Conservation (phyloP, 2,888 invertebrate species). For the Caenorhabditis parvicauda region DNA sequence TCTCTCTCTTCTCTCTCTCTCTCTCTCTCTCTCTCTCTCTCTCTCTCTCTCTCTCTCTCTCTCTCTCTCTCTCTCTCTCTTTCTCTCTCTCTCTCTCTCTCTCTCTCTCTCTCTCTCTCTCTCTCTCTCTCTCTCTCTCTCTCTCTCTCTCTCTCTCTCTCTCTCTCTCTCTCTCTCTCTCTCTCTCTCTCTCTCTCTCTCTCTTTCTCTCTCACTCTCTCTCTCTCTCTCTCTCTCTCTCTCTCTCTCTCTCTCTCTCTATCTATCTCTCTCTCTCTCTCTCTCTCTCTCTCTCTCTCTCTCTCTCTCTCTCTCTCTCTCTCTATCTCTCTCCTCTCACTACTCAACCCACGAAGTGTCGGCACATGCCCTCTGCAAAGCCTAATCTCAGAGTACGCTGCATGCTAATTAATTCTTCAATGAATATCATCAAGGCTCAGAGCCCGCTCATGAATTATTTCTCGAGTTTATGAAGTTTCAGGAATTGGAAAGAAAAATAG, state of each 20-base stretch:
- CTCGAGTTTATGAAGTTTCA: too few species aligned
- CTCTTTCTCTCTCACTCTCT: neutral
- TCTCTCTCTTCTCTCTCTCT: neutral
- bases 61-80: neutral
- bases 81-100: constrained; percentile 1
- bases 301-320: neutral
- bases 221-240: neutral
- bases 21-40: neutral
- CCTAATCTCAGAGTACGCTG: too few species aligned
- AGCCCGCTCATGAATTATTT: too few species aligned
- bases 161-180: constrained; percentile 1
- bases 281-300: neutral
- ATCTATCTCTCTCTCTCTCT: constrained; percentile 15
- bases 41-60: neutral
- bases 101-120: constrained; percentile 2
- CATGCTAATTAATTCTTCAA: too few species aligned
- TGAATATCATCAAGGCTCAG: too few species aligned
- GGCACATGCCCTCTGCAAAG: too few species aligned
- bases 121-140: constrained; percentile 6
- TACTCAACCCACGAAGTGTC: neutral
- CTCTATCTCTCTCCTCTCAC: neutral
- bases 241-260: constrained; percentile 8
- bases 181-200: constrained; percentile 21
- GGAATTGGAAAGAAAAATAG: too few species aligned
- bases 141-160: neutral